Conservation (phyloP, 2,113 vertebrate species). For the Hippocampus guttulatus region DNA sequence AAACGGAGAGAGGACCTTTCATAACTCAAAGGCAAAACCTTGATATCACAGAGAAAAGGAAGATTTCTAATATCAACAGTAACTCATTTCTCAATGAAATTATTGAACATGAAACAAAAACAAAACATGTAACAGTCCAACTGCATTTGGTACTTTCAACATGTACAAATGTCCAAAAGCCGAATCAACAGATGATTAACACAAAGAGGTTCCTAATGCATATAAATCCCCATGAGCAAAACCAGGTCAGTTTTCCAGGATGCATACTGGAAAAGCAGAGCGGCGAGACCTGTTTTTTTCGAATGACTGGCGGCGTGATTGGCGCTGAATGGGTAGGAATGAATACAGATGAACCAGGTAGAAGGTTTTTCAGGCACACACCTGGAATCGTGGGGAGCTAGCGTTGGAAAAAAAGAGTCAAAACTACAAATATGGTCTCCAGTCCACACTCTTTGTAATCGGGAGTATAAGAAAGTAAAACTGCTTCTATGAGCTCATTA, state of each 20-base stretch:
- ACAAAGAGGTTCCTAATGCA: slow-evolving; percentile 62
- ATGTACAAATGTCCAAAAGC: neutral
- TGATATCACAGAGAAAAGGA: neutral
- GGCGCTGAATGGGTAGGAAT: neutral
- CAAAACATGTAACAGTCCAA: neutral
- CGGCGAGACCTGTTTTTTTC: slow-evolving; percentile 15
- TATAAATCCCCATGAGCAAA: slow-evolving; percentile 55
- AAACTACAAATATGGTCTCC: neutral
- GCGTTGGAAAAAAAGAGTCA: neutral
- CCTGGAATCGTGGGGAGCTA: neutral
- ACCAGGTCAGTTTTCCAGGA: slow-evolving; percentile 42
- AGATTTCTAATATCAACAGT: neutral
- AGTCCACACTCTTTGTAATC: neutral
- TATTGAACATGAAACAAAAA: neutral
- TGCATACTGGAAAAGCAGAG: slow-evolving; percentile 22
- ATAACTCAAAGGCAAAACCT: neutral
- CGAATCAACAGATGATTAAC: slow-evolving; percentile 50
- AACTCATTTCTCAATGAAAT: neutral
- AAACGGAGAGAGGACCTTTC: slow-evolving; percentile 28
- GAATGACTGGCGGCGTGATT: slow-evolving; percentile 21
- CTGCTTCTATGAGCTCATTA: slow-evolving; percentile 20
- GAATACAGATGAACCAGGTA: neutral
- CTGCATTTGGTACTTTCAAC: neutral
- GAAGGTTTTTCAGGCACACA: neutral
- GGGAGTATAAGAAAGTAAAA: slow-evolving; percentile 1